Base-by-base conservation (phyloP, 2,113 vertebrate species). In the Melanotaenia duboulayi region DNA sequence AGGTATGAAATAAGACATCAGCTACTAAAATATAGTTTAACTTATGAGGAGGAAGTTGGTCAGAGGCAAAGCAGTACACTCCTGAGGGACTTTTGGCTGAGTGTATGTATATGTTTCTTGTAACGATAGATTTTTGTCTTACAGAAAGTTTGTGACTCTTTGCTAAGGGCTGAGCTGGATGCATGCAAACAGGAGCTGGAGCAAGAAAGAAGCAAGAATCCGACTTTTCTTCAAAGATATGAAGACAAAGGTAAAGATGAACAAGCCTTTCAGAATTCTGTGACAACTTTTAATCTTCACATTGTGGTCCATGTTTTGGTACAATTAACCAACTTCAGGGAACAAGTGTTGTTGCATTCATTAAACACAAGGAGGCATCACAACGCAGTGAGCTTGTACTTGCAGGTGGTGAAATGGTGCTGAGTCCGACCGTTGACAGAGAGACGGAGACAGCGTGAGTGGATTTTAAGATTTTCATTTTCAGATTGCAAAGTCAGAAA, bases 181-280 rank as follows among this genome's bases (percentile, higher is more conserved):
- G 81, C 88, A 3, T 90, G 90, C 54, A 90, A 85, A 74, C 91
- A 91, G 63, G 86, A 93, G 73, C 70, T 82, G 74, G 90, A 92
- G 40, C 71, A 92, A 17, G 83, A 93, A 51, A 83, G 63, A 57
- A 92, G 71, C 76, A 80, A 82, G 37, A 84, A 64, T 32, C 76
- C 60, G 28, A 32, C 39, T 2, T 50, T 90, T 39, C 77, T 87
- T 70, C 65, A 78, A 6, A 88, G 65, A 62, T 39, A 83, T 8
- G 61, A 66, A 42, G 55, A 59, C 9, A 74, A 70, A 74, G 58
- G 59, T 56, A 82, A 76, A 78, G 35, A 62, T 58, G 13, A 46
- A 32, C 13, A 7, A 7, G 19, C 4, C 19, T 60, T 19, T 11
- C n/a, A 63, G 19, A 12, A 28, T 17, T 32, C 56, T 74, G 46